These are phyloP conservation scores for Macrocentrus cingulum DNA, from an alignment of 1,140 invertebrate genomes.

Conservation along the genomic window DNA sequence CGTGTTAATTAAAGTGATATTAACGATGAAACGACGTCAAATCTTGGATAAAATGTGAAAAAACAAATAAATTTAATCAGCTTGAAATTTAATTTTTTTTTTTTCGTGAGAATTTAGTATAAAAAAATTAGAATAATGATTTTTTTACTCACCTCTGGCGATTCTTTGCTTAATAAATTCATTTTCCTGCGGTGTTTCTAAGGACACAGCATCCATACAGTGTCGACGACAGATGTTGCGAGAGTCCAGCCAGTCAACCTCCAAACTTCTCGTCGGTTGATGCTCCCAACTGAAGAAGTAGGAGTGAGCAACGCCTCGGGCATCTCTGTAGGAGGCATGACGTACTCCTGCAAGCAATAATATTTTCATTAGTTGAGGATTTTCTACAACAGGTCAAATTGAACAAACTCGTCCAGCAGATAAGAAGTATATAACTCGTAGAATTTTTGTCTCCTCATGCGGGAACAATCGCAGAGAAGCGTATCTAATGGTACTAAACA, in stretches of 20 bases:
- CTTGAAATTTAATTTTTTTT: too few relatives aligned
- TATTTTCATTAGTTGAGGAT: too few relatives aligned
- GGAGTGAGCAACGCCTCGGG: conserved; percentile 80
- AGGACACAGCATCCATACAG: conserved; percentile 89
- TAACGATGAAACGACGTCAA: too few relatives aligned
- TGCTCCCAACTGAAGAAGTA: conserved; percentile 96
- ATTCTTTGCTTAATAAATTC: conserved; percentile 87
- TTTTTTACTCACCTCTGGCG: conserved; percentile 68
- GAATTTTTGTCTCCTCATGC: not conserved
- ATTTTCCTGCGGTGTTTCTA: conserved; percentile 88
- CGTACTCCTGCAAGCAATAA: conserved; percentile 69
- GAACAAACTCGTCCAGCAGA: not conserved
- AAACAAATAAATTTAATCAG: too few relatives aligned
- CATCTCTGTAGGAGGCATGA: conserved; percentile 83
- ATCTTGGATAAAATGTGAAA: too few relatives aligned
- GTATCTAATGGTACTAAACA: not conserved
- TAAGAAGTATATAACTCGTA: not conserved
- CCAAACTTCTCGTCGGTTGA: conserved; percentile 77
- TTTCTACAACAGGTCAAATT: too few relatives aligned
- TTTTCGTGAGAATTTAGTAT: too few relatives aligned
- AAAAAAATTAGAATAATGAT: too few relatives aligned
- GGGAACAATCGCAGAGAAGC: not conserved
- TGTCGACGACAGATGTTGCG: conserved; percentile 89
- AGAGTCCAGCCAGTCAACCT: conserved; percentile 89
- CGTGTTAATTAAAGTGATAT: too few relatives aligned